Evolutionary conservation across 2,888 invertebrate species (phyloP).

Genomic region (Cataglyphis livida): DNA sequence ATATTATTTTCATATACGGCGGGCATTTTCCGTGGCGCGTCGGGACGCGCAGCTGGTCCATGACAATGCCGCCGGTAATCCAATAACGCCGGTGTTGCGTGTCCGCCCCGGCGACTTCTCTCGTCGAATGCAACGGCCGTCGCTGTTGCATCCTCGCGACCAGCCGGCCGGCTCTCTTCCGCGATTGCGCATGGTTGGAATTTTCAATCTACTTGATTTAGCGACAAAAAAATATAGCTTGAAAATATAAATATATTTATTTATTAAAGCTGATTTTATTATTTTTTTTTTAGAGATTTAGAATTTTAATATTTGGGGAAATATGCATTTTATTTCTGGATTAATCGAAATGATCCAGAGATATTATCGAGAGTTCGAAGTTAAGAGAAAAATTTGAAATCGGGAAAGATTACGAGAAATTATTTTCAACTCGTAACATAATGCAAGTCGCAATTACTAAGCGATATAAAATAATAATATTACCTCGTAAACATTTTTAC

Average conservation of each 20-base stretch:
- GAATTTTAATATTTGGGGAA: background rate
- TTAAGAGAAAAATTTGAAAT: background rate
- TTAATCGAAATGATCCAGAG: background rate
- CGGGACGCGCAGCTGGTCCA: constrained; percentile 75
- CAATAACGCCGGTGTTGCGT: constrained; percentile 76
- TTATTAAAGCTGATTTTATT: background rate
- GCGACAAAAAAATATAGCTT: background rate
- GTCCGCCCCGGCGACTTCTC: constrained; percentile 45
- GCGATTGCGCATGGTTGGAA: constrained; percentile 14
- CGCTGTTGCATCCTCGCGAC: constrained; percentile 44
- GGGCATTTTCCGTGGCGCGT: constrained; percentile 65
- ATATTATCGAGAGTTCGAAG: background rate
- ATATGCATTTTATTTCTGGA: background rate
- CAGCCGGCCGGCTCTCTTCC: constrained; percentile 44
- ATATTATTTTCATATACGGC: constrained; percentile 85
- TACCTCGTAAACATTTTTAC: background rate
- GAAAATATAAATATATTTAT: background rate
- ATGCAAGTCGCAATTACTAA: background rate
- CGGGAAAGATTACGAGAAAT: background rate
- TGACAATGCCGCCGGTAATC: constrained; percentile 79
- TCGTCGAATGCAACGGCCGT: constrained; percentile 46
- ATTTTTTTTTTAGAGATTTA: background rate
- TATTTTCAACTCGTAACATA: background rate
- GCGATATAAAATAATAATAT: background rate
- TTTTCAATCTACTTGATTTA: background rate